These are phyloP conservation scores for Gorsachius magnificus DNA, from an alignment of 2,797 vertebrate genomes.

Conservation along the genomic window DNA sequence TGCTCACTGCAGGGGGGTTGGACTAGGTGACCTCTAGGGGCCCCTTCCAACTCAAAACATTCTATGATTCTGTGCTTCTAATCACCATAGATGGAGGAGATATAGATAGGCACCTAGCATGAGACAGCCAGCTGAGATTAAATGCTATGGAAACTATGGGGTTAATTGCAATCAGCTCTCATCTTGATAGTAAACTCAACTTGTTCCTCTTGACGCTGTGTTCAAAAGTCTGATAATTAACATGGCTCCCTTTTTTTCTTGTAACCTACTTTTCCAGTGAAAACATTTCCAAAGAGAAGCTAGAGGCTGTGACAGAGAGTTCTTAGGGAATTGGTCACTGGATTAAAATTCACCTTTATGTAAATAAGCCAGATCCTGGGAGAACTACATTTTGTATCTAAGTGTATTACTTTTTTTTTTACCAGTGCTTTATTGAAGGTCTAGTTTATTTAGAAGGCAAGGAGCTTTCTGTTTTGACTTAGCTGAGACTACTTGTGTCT, in stretches of 20 bases:
- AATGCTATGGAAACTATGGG: not conserved
- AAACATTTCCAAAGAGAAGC: constrained; percentile 21
- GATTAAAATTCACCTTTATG: constrained; percentile 54
- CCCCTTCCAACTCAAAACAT: too few relatives aligned
- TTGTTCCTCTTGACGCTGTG: constrained; percentile 16
- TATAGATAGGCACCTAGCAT: not conserved
- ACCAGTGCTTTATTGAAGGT: not conserved
- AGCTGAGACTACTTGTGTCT: not conserved
- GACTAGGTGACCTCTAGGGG: too few relatives aligned
- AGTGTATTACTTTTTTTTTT: not conserved
- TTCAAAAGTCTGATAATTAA: constrained; percentile 19
- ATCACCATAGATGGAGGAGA: not conserved
- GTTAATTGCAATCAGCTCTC: not conserved
- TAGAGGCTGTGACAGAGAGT: not conserved
- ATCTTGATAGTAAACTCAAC: not conserved
- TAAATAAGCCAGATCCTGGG: not conserved
- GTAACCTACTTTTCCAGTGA: constrained; percentile 37
- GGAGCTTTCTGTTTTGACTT: constrained; percentile 11
- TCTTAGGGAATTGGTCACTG: constrained; percentile 14
- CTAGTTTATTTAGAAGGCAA: not conserved
- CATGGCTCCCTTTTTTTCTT: not conserved
- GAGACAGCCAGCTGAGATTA: not conserved
- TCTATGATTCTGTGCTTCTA: too few relatives aligned
- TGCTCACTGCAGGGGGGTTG: too few relatives aligned
- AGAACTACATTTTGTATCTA: not conserved